Percentiles rank a stretch among this genome's conserved stretches.
phyloP scores from a whole-genome alignment of 1,140 invertebrate species.

The Lamellibrachia luymesi region DNA sequence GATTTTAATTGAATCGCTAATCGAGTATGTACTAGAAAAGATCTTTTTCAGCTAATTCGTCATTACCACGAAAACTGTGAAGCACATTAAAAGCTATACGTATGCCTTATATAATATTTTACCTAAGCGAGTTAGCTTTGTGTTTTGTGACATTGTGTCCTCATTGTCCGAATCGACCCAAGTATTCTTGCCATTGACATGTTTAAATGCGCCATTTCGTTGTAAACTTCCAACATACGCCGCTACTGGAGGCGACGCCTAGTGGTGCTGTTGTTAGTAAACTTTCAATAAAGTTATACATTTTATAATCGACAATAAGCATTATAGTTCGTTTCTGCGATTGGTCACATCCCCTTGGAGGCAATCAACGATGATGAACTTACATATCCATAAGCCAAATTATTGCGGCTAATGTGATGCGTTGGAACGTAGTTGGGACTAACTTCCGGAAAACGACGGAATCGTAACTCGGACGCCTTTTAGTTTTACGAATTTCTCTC shows the following conservation, averaged over 20 bases:
- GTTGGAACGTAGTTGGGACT: neutral
- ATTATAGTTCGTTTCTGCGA: neutral
- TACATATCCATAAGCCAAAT: neutral
- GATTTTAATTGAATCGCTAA: too few species aligned
- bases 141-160: too few species aligned
- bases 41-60: too few species aligned
- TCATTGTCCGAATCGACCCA: too few species aligned
- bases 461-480: neutral
- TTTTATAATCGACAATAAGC: neutral
- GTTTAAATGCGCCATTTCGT: neutral
- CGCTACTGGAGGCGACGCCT: neutral
- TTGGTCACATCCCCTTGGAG: neutral
- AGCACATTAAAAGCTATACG: too few species aligned
- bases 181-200: neutral
- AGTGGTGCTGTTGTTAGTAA: neutral
- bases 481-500: neutral
- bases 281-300: neutral
- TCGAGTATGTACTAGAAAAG: too few species aligned
- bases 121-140: too few species aligned
- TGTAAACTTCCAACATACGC: neutral
- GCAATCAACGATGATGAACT: neutral
- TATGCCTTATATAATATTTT: too few species aligned
- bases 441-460: neutral
- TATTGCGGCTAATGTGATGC: neutral
- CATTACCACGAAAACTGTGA: too few species aligned